Base-by-base conservation (phyloP, 1,140 invertebrate species). In the Penaeus indicus region DNA sequence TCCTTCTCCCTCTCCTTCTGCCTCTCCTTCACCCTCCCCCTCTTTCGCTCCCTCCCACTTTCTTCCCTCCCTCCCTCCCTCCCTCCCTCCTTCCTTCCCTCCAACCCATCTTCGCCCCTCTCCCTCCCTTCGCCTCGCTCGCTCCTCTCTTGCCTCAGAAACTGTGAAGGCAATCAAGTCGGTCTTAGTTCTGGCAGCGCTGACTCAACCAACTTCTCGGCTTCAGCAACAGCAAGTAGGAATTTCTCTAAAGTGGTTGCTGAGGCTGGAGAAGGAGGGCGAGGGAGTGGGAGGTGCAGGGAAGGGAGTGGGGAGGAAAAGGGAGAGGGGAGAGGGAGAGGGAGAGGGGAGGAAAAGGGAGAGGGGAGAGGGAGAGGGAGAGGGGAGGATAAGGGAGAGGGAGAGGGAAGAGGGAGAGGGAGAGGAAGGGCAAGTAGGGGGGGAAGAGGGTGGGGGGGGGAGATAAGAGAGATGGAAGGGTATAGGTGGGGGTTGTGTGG, bases 241-340 rank as follows among this genome's bases (percentile, higher is more conserved):
- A 47, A 47, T 47, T 47, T 47, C 47, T 47, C 47, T 47, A 47
- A 47, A 47, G 47, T 47, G 47, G 47, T 47, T 47, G 47, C 47
- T 13, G 47, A 47, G 11, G 47, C 47, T 47, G 47, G 1, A 47
- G 47, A 47, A 47, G 47, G 47, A 3, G 47, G 47, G 47, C 47
- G 47, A n/a, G 25, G 21, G 75, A 32, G 75, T 8, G 38, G 54
- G 75, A 38, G 75, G 22, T 22, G 54, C 22, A 22, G 60, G 27
- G 42, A 27, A 27, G 62, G 21, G 38, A 54, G 11, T 10, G 61
- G 61, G 16, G 47, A 63, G 21, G 62, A 54, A 25, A n/a, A 63
- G 80, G 63, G 32, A 72, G 69, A 78, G 84, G 84, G 75, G 84
- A 77, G 64, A 85, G 27, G 4, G 54, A n/a, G 54, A 42, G 54